These are phyloP conservation scores for Drosophila pseudotakahashii DNA, from an alignment of 2,888 invertebrate genomes.

Conservation along the genomic window DNA sequence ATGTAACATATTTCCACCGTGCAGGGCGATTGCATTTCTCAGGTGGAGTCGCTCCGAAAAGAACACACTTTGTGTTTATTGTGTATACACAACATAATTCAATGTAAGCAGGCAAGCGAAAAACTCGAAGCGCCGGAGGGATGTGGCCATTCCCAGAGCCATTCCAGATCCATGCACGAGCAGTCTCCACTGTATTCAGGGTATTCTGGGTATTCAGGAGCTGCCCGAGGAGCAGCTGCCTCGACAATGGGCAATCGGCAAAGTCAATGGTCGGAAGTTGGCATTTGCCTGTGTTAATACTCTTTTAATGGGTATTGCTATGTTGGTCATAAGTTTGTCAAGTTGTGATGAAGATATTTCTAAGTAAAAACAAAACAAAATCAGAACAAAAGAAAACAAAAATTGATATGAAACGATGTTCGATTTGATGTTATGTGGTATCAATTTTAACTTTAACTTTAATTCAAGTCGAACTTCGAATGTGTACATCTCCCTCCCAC, in stretches of 20 bases:
- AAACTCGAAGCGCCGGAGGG: constrained; percentile 33
- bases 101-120: constrained; percentile 57
- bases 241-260: constrained; percentile 62
- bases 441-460: too few relatives aligned
- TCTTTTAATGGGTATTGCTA: not conserved
- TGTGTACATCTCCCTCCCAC: too few relatives aligned
- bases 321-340: not conserved
- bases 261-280: constrained; percentile 53
- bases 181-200: constrained; percentile 36
- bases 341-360: too few relatives aligned
- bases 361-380: too few relatives aligned
- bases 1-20: constrained; percentile 30
- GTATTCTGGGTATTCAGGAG: constrained; percentile 18
- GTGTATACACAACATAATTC: constrained; percentile 61
- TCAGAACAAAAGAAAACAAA: too few relatives aligned
- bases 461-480: too few relatives aligned
- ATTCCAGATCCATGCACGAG: constrained; percentile 55
- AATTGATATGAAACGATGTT: too few relatives aligned
- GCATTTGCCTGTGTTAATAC: constrained; percentile 18
- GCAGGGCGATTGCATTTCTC: constrained; percentile 11
- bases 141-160: constrained; percentile 29
- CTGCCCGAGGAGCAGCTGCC: constrained; percentile 13
- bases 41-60: constrained; percentile 14
- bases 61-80: constrained; percentile 43
- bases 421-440: too few relatives aligned